Conservation (phyloP, 2,113 vertebrate species). For the Thryonomys swinderianus region DNA sequence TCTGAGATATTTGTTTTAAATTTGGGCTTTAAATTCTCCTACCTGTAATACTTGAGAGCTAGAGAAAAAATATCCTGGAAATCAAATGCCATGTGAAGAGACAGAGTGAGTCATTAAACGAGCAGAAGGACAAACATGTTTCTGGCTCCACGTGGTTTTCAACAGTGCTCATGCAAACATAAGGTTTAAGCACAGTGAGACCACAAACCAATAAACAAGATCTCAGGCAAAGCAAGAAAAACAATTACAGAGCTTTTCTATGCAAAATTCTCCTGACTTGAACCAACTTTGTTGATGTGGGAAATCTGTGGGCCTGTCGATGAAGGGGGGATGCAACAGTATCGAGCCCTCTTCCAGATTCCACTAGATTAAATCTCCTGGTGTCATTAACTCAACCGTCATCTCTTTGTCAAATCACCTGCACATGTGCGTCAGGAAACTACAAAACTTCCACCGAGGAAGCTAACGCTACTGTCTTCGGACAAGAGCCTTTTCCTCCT, state of each 20-base stretch:
- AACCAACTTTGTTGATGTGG: neutral
- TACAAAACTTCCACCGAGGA: slow-evolving; percentile 62
- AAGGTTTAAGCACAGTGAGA: slow-evolving; percentile 42
- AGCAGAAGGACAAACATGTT: neutral
- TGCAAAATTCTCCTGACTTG: neutral
- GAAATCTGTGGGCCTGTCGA: neutral
- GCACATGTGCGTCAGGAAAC: slow-evolving; percentile 76
- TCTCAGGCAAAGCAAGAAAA: slow-evolving; percentile 52
- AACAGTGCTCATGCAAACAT: slow-evolving; percentile 52
- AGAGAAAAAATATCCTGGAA: neutral
- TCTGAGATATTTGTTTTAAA: slow-evolving; percentile 26
- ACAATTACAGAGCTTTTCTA: neutral
- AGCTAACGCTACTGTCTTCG: slow-evolving; percentile 71
- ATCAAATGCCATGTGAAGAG: slow-evolving; percentile 22
- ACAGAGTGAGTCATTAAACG: neutral
- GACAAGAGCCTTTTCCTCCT: slow-evolving; percentile 63
- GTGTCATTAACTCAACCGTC: slow-evolving; percentile 57
- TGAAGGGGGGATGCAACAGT: neutral
- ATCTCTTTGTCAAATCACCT: slow-evolving; percentile 71
- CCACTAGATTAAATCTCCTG: slow-evolving; percentile 55
- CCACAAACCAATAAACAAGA: slow-evolving; percentile 48
- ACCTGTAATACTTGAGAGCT: neutral
- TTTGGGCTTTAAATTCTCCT: slow-evolving; percentile 42
- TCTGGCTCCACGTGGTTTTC: slow-evolving; percentile 24
- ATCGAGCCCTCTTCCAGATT: slow-evolving; percentile 29